These are phyloP conservation scores for Myripristis murdjan DNA, from an alignment of 2,797 vertebrate genomes.

Conservation along the genomic window DNA sequence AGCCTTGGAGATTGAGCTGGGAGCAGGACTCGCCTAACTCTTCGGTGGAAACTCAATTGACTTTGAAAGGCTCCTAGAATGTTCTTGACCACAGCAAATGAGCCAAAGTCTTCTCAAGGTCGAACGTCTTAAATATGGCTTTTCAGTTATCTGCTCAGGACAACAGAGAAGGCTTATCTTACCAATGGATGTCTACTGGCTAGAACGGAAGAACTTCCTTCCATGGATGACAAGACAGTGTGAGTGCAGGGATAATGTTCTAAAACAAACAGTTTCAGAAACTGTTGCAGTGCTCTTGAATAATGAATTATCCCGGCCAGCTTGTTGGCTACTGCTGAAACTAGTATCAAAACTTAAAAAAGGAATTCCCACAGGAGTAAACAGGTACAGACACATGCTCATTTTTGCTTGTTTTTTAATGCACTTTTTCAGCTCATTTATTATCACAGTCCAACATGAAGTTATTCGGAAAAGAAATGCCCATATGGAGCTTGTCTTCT, in stretches of 20 bases:
- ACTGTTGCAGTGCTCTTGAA: constrained; percentile 3
- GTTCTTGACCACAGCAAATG: constrained; percentile 67
- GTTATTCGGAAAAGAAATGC: background rate
- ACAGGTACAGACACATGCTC: background rate
- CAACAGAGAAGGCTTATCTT: background rate
- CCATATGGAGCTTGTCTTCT: background rate
- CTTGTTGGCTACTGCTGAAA: background rate
- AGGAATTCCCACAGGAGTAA: background rate
- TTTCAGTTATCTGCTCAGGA: constrained; percentile 17
- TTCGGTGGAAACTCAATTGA: constrained; percentile 76
- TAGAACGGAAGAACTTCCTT: background rate
- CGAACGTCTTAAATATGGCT: constrained; percentile 43
- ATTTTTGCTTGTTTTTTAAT: constrained; percentile 2
- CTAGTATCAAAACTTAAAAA: background rate
- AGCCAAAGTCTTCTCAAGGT: constrained; percentile 73
- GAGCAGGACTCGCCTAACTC: constrained; percentile 64
- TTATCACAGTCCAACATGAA: background rate
- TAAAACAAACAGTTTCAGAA: background rate
- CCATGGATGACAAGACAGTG: background rate
- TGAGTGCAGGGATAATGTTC: background rate
- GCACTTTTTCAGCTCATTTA: constrained; percentile 7
- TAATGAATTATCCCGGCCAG: background rate
- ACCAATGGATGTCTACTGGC: constrained; percentile 13
- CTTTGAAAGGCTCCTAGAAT: constrained; percentile 70
- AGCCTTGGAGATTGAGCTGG: constrained; percentile 79